phyloP scores from a whole-genome alignment of 2,888 invertebrate species.

The Troides aeacus region DNA sequence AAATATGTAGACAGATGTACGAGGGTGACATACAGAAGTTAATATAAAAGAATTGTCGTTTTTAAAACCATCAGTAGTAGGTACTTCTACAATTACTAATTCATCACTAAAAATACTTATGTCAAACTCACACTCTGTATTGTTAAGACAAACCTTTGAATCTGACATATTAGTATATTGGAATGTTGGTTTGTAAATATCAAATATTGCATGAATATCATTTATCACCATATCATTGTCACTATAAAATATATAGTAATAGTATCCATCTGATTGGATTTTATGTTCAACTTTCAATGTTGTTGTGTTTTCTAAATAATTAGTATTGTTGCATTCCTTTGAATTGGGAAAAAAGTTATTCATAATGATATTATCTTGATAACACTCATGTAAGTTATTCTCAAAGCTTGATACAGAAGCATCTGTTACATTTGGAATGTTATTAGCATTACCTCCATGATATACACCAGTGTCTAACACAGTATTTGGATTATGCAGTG shows the following conservation, averaged over 20 bases:
- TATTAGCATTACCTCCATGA: slow-evolving; percentile 88
- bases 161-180: slow-evolving; percentile 85
- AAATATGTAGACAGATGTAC: slow-evolving; percentile 88
- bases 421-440: slow-evolving; percentile 71
- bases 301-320: slow-evolving; percentile 84
- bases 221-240: slow-evolving; percentile 90
- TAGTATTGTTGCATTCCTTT: slow-evolving; percentile 83
- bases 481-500: slow-evolving; percentile 70
- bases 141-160: slow-evolving; percentile 86
- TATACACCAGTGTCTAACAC: slow-evolving; percentile 86
- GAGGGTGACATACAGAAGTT: slow-evolving; percentile 88
- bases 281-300: slow-evolving; percentile 84
- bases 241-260: slow-evolving; percentile 94
- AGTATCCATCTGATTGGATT: slow-evolving; percentile 88
- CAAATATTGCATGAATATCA: slow-evolving; percentile 90
- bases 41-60: slow-evolving; percentile 86
- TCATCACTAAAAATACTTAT: slow-evolving; percentile 87
- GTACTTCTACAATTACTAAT: slow-evolving; percentile 91
- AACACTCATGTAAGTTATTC: slow-evolving; percentile 86
- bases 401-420: slow-evolving; percentile 91
- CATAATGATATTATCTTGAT: slow-evolving; percentile 86
- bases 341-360: slow-evolving; percentile 86
- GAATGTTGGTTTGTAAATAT: slow-evolving; percentile 91
- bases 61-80: slow-evolving; percentile 89
- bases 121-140: slow-evolving; percentile 87